Conservation (phyloP, 2,888 invertebrate genomes). For the Cantharis flavilabris region DNA sequence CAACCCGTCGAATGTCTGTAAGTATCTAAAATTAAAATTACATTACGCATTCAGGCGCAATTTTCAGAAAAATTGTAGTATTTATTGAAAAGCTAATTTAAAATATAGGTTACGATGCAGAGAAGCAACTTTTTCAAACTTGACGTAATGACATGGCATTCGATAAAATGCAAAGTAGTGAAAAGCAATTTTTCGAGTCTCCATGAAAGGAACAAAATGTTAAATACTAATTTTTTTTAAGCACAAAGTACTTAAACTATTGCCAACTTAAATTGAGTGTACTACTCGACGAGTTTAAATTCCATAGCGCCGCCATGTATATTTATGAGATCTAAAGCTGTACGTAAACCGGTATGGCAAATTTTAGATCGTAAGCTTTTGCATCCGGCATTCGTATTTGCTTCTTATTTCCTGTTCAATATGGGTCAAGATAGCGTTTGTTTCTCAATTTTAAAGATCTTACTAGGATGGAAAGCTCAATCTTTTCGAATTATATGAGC, state of each 20-base stretch:
- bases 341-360: constrained; percentile 5
- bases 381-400: constrained; percentile 1
- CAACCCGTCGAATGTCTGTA: not conserved
- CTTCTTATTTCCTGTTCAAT: constrained; percentile 9
- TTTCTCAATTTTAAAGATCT: constrained; percentile 5
- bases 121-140: not conserved
- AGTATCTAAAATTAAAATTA: not conserved
- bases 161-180: not conserved
- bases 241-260: not conserved
- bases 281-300: constrained; percentile 4
- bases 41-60: not conserved
- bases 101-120: not conserved
- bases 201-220: not conserved
- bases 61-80: not conserved
- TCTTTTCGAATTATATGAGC: not conserved
- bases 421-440: constrained; percentile 11
- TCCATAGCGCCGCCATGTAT: constrained; percentile 12
- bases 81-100: not conserved
- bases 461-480: not conserved
- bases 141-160: not conserved
- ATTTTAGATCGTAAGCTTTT: constrained; percentile 9
- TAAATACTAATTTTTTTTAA: not conserved
- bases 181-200: not conserved
- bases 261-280: not conserved
- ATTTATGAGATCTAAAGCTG: constrained; percentile 21